Evolutionary conservation across 2,888 invertebrate species (phyloP), one percentile per base, ranked within the genome.

Genomic region (Hecatera dysodea): DNA sequence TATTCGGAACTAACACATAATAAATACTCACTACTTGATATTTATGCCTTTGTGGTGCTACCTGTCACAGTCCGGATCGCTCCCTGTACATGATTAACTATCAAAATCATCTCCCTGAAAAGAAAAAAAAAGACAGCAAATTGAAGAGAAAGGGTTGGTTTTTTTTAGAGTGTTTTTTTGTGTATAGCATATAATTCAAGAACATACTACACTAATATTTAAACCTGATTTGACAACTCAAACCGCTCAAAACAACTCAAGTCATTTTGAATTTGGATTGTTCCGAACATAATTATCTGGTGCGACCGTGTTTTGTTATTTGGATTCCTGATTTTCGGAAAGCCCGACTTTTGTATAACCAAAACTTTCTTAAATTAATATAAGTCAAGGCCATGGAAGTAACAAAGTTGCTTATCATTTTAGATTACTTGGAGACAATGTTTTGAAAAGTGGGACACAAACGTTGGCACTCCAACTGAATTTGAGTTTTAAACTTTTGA

Each of bases 281-380:
- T 19, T 1, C 15, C 12, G 22, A 59, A 64, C 27, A 27, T 53
- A n/a, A 44, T 57, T 50, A 42, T 42, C 48, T 42, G 17, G 15
- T 4, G n/a, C 8, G 39, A 46, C n/a, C 24, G 19, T 19, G 1
- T 52, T 55, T 46, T n/a, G 46, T 48, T 57, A 48, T 67, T 62
- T 52, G n/a, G 22, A 48, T 63, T 46, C 11, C 33, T 17, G 19
- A 46, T 60, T 44, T 72, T 15, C 33, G 12, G 11, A 36, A n/a
- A 15, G 15, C 33, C 22, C 22, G 8, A 33, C 12, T 36, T 55
- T 55, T 15, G 36, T 12, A 6, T 39, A 36, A 55, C 19, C 27
- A 66, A 60, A 72, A 59, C 24, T 60, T 22, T 36, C 11, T 50
- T 57, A 12, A 74, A 80, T 75, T 48, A n/a, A n/a, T n/a, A n/a